Base-by-base conservation (phyloP, 2,888 invertebrate species). In the Himalopsyche kuldschensis region DNA sequence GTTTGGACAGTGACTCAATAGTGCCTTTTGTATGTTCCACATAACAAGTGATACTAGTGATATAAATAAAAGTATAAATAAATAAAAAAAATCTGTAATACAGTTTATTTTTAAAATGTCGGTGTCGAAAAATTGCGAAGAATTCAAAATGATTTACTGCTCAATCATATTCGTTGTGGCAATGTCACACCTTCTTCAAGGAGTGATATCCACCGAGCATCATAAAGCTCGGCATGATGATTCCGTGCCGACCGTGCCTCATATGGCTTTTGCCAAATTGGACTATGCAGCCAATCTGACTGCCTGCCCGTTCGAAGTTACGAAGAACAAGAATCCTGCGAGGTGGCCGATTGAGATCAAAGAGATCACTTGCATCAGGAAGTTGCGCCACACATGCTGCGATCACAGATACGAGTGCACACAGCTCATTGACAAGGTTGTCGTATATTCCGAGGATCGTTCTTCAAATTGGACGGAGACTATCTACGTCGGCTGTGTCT, bases 401-500 rank as follows among this genome's bases (percentile, higher is more conserved):
- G 35, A 75, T 17, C 78, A 81, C 41, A 30, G 63, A 48, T 81
- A 46, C 46, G 32, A 47, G 31, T 84, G 84, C 81, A 83, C 82
- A 5, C 82, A 82, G 69, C 80, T 84, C 20, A 69, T 17, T 8
- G 80, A 82, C 81, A 80, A 79, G 1, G 30, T 83, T 8, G n/a
- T 48, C n/a, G 30, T 83, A 4, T 75, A 78, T 31, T 48, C 80
- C 24, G 15, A 32, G 35, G 78, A 83, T 63, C 80, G 77, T 27
- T 63, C 80, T 3, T 48, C 31, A 11, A 78, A 10, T 41, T 82
- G 82, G 82, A 30, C 48, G 17, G 41, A 75, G 30, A 35, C 6
- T 30, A 27, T 80, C 78, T 75, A 83, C 35, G 82, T 84, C n/a
- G 84, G 84, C 0, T 84, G 84, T 48, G 84, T 83, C 15, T 83